A percentile compares a stretch with the other conserved stretches of the same genome.
Evolutionary conservation across 1,140 invertebrate genomes (phyloP).

Genomic region (Bombus sylvicola): DNA sequence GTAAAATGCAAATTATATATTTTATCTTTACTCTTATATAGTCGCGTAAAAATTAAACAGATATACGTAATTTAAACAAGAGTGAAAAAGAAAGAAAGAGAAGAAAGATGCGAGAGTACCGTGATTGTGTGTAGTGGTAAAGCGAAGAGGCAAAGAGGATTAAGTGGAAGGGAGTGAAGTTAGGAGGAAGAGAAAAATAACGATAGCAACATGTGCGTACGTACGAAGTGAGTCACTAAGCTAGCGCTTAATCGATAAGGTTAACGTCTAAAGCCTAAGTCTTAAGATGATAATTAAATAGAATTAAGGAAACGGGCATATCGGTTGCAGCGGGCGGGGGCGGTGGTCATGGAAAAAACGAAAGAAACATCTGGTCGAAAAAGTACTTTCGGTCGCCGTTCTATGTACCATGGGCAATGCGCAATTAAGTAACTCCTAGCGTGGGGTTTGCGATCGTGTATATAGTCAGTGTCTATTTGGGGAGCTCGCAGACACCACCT

Average conservation of each 20-base stretch:
- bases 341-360: slow-evolving; percentile 52
- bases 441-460: slow-evolving; percentile 77
- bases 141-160: slow-evolving; percentile 38
- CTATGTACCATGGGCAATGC: slow-evolving; percentile 48
- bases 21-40: slow-evolving; percentile 80
- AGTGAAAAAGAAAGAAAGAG: background rate
- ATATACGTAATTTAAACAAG: slow-evolving; percentile 66
- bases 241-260: slow-evolving; percentile 67
- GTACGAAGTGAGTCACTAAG: slow-evolving; percentile 72
- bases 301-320: slow-evolving; percentile 71
- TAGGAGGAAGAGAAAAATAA: background rate
- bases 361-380: slow-evolving; percentile 10
- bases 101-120: slow-evolving; percentile 54
- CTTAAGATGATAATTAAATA: slow-evolving; percentile 68
- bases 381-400: slow-evolving; percentile 25
- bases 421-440: slow-evolving; percentile 55
- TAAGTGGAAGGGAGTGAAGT: background rate
- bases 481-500: slow-evolving; percentile 62
- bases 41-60: slow-evolving; percentile 68
- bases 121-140: slow-evolving; percentile 72
- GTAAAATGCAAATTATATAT: slow-evolving; percentile 80
- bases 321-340: slow-evolving; percentile 72
- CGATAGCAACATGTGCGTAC: slow-evolving; percentile 47
- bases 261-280: slow-evolving; percentile 70
- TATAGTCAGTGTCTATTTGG: slow-evolving; percentile 70